phyloP scores from a whole-genome alignment of 1,140 invertebrate species.

The Mamestra configurata region DNA sequence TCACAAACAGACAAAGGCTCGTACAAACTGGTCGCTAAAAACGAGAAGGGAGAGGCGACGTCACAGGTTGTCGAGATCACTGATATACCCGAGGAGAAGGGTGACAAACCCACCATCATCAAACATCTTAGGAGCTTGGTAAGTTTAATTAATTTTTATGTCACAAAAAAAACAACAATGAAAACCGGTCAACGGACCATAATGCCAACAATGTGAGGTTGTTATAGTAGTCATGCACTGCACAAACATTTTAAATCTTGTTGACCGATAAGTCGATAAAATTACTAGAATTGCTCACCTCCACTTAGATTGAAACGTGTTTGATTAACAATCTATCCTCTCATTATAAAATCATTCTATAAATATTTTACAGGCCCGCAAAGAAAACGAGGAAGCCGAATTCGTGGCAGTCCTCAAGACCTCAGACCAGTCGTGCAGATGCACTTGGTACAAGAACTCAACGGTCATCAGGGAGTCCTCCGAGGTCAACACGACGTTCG shows the following conservation, averaged over 20 bases:
- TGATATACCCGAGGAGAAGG: conserved; percentile 93
- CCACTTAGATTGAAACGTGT: neutral
- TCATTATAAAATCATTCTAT: neutral
- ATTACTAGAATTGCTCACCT: too few species aligned
- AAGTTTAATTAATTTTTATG: conserved; percentile 79
- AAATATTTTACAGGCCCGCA: conserved; percentile 73
- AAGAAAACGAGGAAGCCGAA: conserved; percentile 93
- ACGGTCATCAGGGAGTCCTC: conserved; percentile 91
- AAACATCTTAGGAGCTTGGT: conserved; percentile 93
- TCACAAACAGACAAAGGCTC: conserved; percentile 94
- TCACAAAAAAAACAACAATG: too few species aligned
- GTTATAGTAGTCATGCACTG: too few species aligned
- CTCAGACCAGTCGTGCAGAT: conserved; percentile 92
- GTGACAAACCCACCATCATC: conserved; percentile 92
- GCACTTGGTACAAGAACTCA: conserved; percentile 96
- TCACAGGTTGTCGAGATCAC: conserved; percentile 96
- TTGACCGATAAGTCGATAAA: too few species aligned
- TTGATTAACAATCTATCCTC: neutral
- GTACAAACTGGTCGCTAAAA: conserved; percentile 97
- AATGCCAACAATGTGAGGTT: too few species aligned
- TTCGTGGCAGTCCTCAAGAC: conserved; percentile 92
- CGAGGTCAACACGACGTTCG: conserved; percentile 92
- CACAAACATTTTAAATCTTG: too few species aligned
- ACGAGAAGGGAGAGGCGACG: conserved; percentile 97
- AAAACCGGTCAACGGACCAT: too few species aligned